Conservation (phyloP, 2,113 vertebrate species). For the Heterochromis multidens region DNA sequence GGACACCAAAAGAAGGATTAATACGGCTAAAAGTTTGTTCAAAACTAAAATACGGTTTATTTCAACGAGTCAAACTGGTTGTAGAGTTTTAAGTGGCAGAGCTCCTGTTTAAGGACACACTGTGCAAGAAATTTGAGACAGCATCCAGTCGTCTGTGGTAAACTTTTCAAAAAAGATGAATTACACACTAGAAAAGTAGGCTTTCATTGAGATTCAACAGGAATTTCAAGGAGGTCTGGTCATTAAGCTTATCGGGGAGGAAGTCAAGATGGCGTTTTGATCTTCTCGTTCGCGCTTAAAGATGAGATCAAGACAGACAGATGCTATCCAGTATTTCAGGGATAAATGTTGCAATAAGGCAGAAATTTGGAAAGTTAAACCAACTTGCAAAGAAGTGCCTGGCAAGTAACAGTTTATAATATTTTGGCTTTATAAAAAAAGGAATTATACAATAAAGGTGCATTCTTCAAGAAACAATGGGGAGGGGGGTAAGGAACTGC, state of each 20-base stretch:
- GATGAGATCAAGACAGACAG: not conserved
- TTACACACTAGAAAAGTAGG: not conserved
- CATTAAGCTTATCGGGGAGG: not conserved
- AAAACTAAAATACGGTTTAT: not conserved
- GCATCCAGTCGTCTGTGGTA: not conserved
- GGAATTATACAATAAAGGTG: not conserved
- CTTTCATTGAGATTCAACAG: not conserved
- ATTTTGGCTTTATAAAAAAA: not conserved
- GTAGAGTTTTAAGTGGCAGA: not conserved
- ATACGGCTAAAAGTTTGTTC: not conserved
- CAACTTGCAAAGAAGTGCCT: no score
- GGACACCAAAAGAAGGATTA: conserved; percentile 17
- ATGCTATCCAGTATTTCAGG: fast-evolving
- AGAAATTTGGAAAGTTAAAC: not conserved
- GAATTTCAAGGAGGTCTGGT: not conserved
- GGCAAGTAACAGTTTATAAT: not conserved
- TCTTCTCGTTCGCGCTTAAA: not conserved
- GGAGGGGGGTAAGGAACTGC: no score
- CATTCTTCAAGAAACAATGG: fast-evolving
- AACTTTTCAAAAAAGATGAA: not conserved
- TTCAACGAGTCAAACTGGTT: not conserved
- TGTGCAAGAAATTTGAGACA: not conserved
- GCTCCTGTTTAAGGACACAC: not conserved
- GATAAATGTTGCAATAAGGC: not conserved
- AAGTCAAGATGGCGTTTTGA: not conserved